Evolutionary conservation across 2,888 invertebrate genomes (phyloP), one percentile per base, ranked within the genome.

Genomic region (Campopleginae sp.): DNA sequence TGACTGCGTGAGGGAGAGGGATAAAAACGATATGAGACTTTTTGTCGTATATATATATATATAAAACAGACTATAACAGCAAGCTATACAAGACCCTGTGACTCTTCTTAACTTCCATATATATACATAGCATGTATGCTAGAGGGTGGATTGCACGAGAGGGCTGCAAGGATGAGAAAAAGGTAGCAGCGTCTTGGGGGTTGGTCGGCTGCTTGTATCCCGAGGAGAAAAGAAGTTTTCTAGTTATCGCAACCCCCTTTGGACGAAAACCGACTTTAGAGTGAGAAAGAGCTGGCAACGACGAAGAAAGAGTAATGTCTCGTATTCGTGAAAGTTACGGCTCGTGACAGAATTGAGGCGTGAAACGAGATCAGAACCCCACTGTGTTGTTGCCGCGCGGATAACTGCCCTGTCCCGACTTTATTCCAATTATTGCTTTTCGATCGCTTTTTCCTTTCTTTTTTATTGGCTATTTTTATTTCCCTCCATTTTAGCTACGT

Each of bases 331-430:
- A 90, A 90, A 90, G 89, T 90, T 90, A 86, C 89, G 88, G 88
- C 90, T 91, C 90, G 92, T 93, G 92, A 93, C 93, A 93, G 93
- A 93, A 93, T 91, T 90, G 92, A 93, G 93, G 92, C 93, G 93
- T 93, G 93, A 93, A 93, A 93, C 93, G 93, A 93, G 93, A 93
- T 93, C 90, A 84, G 86, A 81, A 84, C 86, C 84, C 74, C 77
- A 54, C 75, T 84, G 87, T 86, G 87, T 90, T 90, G 85, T 87
- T 89, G 87, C 80, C 87, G 78, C 82, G 84, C 78, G 82, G 77
- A 82, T 85, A 84, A 86, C 84, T 81, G 86, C 82, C 85, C 27
- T 87, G 84, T 84, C 82, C 83, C 86, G 87, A 91, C 89, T 91
- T 92, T 92, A 91, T 92, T 91, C 92, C 93, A 92, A 93, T 93